Conservation (phyloP, 2,888 invertebrate genomes). For the Sisyra nigra region DNA sequence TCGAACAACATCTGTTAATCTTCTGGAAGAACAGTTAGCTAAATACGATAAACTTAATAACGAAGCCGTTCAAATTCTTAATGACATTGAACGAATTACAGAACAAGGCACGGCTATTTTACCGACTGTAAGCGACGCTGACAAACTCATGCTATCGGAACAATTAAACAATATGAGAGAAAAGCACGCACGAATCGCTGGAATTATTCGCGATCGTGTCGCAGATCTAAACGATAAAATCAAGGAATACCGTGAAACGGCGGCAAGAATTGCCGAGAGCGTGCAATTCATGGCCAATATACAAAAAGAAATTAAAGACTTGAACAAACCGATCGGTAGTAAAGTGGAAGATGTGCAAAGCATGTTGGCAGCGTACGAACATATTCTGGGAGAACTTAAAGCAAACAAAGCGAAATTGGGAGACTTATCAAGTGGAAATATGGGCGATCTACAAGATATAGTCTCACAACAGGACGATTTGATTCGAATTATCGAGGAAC, state of each 20-base stretch:
- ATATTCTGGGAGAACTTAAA: constrained; percentile 60
- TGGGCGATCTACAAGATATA: constrained; percentile 64
- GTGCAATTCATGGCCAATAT: constrained; percentile 63
- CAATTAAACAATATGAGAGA: constrained; percentile 63
- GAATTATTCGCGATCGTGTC: constrained; percentile 60
- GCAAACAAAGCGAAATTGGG: constrained; percentile 61
- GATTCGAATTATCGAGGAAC: constrained; percentile 70
- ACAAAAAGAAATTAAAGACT: constrained; percentile 66
- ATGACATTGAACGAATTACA: constrained; percentile 54
- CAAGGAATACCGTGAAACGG: constrained; percentile 65
- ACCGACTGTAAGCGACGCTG: constrained; percentile 68
- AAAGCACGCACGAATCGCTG: constrained; percentile 56
- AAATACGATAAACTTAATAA: constrained; percentile 68
- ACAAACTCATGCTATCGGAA: constrained; percentile 68
- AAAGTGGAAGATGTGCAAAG: constrained; percentile 79
- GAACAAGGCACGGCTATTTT: constrained; percentile 68
- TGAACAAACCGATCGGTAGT: constrained; percentile 75
- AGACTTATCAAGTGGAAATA: constrained; percentile 58
- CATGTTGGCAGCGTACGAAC: constrained; percentile 61
- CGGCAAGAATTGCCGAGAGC: constrained; percentile 62
- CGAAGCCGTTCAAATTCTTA: constrained; percentile 53
- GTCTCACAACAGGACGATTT: constrained; percentile 72
- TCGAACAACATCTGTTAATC: constrained; percentile 61
- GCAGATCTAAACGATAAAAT: constrained; percentile 59
- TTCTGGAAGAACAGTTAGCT: constrained; percentile 73